Percentiles rank a stretch among this genome's conserved stretches.
These are phyloP conservation scores for Anomalospiza imberbis DNA, from an alignment of 2,797 vertebrate species.

Conservation along the genomic window DNA sequence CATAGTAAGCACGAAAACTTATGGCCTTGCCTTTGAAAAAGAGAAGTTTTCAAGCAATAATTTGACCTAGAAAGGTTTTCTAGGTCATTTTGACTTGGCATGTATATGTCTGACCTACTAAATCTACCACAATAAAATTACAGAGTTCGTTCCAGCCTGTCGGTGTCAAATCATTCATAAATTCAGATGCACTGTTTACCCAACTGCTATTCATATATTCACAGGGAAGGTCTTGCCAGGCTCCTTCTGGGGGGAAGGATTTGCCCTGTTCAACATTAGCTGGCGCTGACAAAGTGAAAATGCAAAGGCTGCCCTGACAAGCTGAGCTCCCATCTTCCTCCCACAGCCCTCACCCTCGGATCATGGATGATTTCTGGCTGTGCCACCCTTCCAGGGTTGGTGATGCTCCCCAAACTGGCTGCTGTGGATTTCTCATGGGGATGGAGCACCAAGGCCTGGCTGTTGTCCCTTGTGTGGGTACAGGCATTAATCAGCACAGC, in stretches of 20 bases:
- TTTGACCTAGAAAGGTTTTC: conserved; percentile 77
- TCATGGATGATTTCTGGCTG: not conserved
- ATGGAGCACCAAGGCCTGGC: not conserved
- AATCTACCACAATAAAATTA: conserved; percentile 56
- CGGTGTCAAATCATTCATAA: conserved; percentile 62
- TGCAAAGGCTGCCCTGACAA: not conserved
- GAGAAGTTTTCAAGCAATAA: conserved; percentile 59
- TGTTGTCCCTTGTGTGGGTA: not conserved
- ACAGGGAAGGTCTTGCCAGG: conserved; percentile 11
- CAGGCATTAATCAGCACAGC: not conserved
- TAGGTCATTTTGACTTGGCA: conserved; percentile 70
- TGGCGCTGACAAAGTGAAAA: conserved; percentile 45
- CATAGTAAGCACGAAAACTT: conserved; percentile 27
- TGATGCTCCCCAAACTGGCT: not conserved
- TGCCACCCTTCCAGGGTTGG: not conserved
- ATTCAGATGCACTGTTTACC: conserved; percentile 56
- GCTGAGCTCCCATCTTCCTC: not conserved
- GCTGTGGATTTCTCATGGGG: not conserved
- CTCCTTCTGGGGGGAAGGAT: not conserved
- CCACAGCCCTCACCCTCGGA: not conserved
- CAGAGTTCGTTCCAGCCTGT: conserved; percentile 49
- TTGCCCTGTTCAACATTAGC: conserved; percentile 20
- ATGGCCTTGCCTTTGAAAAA: not conserved
- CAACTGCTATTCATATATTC: conserved; percentile 37
- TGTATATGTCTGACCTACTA: conserved; percentile 66